Conservation (phyloP, 2,113 vertebrate species). For the Copsychus sechellarum region DNA sequence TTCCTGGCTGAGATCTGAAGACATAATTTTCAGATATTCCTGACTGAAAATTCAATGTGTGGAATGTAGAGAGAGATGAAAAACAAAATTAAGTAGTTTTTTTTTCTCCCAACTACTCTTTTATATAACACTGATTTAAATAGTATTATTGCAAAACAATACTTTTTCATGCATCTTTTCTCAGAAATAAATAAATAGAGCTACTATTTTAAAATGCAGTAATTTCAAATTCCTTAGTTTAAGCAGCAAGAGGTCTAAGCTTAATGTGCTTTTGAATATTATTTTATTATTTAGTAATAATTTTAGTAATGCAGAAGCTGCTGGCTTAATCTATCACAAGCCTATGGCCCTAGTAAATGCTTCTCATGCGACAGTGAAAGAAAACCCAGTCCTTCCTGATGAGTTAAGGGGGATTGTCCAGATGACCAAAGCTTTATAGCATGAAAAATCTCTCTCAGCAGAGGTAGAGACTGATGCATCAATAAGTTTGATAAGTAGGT, state of each 20-base stretch:
- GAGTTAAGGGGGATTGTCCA: constrained; percentile 44
- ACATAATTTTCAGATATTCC: not conserved
- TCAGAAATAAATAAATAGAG: not conserved
- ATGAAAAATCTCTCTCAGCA: constrained; percentile 1
- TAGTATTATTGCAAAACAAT: constrained; percentile 21
- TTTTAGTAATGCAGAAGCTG: constrained; percentile 24
- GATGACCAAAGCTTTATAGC: not conserved
- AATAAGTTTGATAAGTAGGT: not conserved
- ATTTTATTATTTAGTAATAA: constrained; percentile 51
- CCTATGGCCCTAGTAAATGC: constrained; percentile 51
- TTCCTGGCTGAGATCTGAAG: not conserved
- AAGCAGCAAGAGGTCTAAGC: constrained; percentile 14
- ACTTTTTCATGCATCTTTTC: not conserved
- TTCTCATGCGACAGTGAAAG: not conserved
- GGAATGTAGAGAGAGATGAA: not conserved
- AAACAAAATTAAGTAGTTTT: not conserved
- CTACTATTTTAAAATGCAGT: constrained; percentile 10
- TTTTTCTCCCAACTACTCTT: not conserved
- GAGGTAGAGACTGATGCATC: constrained; percentile 4
- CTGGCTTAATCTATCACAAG: constrained; percentile 36
- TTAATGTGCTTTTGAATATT: constrained; percentile 5
- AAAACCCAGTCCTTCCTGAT: not conserved
- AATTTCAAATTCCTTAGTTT: not conserved
- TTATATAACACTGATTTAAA: not conserved
- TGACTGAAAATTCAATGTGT: not conserved